Percentiles rank a stretch among this genome's conserved stretches.
phyloP scores from a whole-genome alignment of 2,113 vertebrate genomes.

The Gallinago jamesoni region DNA sequence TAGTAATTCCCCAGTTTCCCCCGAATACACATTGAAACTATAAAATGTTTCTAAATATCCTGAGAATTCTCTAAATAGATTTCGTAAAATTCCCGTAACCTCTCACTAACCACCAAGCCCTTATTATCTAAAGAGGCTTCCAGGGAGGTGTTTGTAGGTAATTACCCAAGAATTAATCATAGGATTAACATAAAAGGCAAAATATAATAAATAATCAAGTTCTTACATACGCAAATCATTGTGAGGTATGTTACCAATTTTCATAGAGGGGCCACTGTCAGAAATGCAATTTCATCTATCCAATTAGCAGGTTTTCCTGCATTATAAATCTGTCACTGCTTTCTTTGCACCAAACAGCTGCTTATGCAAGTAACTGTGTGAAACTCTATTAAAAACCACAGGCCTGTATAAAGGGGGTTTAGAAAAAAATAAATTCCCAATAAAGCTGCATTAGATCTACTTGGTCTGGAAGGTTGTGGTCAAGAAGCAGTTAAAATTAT shows the following conservation, averaged over 20 bases:
- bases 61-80: background rate
- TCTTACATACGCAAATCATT: slow-evolving; percentile 50
- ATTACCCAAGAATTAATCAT: slow-evolving; percentile 65
- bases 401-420: slow-evolving; percentile 10
- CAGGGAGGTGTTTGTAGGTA: slow-evolving; percentile 51
- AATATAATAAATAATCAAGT: slow-evolving; percentile 39
- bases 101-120: slow-evolving; percentile 36
- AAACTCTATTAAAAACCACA: slow-evolving; percentile 70
- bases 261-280: slow-evolving; percentile 70
- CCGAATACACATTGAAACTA: background rate
- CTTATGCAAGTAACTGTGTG: slow-evolving; percentile 66
- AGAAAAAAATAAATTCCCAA: slow-evolving; percentile 1
- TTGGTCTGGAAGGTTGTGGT: background rate
- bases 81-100: background rate
- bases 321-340: slow-evolving; percentile 73
- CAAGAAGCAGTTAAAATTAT: slow-evolving; percentile 63
- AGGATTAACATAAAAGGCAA: slow-evolving; percentile 42
- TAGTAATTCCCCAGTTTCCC: background rate
- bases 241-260: slow-evolving; percentile 67
- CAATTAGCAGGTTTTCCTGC: slow-evolving; percentile 74
- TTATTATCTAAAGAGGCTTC: slow-evolving; percentile 57
- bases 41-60: slow-evolving; percentile 24
- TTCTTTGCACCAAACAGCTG: slow-evolving; percentile 68
- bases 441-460: background rate
- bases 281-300: slow-evolving; percentile 69